Base-by-base conservation (phyloP, 2,113 vertebrate species). In the Xenopus tropicalis region DNA sequence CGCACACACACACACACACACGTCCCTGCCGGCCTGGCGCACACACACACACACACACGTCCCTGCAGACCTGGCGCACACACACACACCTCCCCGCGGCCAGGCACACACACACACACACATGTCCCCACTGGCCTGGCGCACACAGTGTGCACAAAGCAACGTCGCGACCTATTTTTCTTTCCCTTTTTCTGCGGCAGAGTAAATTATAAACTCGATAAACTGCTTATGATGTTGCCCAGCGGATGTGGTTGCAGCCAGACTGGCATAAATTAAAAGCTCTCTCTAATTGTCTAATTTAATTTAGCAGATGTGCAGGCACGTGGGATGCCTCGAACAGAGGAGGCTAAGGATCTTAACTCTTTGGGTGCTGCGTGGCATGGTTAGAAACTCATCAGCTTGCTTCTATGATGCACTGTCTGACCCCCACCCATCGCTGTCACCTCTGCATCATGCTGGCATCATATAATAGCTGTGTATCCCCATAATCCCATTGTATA, bases 251-350 rank as follows among this genome's bases (percentile, higher is more conserved):
- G 72, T 62, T 68, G 72, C 72, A 74, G 72, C 65, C 72, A 74
- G 72, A 52, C 65, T 74, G 65, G 72, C 72, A 74, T 74, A 74
- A 74, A 74, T 74, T 74, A 74, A 74, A 74, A 74, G 72, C 72
- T 67, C 72, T 68, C 65, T 69, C 72, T 74, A 74, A 74, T 74
- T 74, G 72, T 74, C 72, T 74, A 74, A 74, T 74, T 74, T 74
- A 74, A 74, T 74, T 74, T 74, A 74, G 72, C 72, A 74, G 72
- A 74, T 74, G 72, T 69, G 65, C 57, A 42, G 72, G 65, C 65
- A 74, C 65, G 72, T 74, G 72, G 72, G 72, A 74, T 42, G 72
- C 65, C 44, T 22, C 57, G 61, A 74, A 69, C 58, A 61, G 48
- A 57, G 66, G 65, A 67, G 64, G 62, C 57, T n/a, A 74, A 74